Conservation (phyloP, 2,113 vertebrate genomes). For the Furnarius figulus region DNA sequence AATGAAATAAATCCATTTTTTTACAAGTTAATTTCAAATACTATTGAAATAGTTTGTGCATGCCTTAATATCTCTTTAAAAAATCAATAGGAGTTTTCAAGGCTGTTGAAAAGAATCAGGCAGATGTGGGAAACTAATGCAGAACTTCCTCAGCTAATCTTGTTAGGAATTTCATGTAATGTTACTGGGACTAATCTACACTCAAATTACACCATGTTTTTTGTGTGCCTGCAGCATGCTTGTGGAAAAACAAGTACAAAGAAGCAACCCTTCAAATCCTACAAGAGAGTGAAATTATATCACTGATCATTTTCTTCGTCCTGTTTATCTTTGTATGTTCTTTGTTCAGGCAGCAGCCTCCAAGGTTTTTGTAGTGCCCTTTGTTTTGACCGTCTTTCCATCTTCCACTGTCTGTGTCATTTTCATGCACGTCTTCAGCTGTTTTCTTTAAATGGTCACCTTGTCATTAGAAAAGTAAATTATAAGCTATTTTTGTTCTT, state of each 20-base stretch:
- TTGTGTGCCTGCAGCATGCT: not conserved
- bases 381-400: not conserved
- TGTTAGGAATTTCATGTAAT: not conserved
- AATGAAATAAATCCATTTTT: not conserved
- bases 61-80: not conserved
- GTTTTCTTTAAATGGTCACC: not conserved
- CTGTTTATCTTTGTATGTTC: not conserved
- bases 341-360: not conserved
- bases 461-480: not conserved
- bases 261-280: not conserved
- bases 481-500: not conserved
- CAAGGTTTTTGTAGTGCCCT: not conserved
- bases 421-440: not conserved
- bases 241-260: not conserved
- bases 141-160: not conserved
- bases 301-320: not conserved
- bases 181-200: not conserved
- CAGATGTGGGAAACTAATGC: not conserved
- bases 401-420: not conserved
- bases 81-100: not conserved
- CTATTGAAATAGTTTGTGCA: not conserved
- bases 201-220: not conserved
- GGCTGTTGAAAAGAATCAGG: not conserved
- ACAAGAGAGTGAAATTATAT: not conserved
- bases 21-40: not conserved